These are phyloP conservation scores for Hippopotamus amphibius DNA, from an alignment of 2,113 vertebrate species.

Conservation along the genomic window DNA sequence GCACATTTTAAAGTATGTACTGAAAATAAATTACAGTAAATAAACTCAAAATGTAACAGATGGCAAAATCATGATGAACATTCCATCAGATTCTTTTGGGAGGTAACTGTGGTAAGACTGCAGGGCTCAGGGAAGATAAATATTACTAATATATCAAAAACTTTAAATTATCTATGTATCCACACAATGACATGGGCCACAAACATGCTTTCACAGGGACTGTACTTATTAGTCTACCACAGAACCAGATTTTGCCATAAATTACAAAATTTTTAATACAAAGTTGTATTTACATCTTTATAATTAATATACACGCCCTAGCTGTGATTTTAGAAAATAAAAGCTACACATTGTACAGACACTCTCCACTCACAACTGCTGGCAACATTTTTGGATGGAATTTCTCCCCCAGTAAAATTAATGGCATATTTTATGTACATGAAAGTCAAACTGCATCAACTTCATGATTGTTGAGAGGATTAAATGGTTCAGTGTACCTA, in stretches of 20 bases:
- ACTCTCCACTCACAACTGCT: conserved; percentile 88
- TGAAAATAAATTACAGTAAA: conserved; percentile 98
- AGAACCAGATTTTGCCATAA: conserved; percentile 90
- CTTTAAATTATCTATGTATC: conserved; percentile 87
- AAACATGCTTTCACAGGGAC: conserved; percentile 91
- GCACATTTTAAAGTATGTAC: conserved; percentile 92
- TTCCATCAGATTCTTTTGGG: conserved; percentile 88
- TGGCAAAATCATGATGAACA: conserved; percentile 91
- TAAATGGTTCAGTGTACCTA: not conserved
- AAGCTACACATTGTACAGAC: conserved; percentile 90
- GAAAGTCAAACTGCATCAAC: conserved; percentile 83
- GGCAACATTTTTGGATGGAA: conserved; percentile 90
- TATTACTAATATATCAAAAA: conserved; percentile 93
- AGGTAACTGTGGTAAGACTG: conserved; percentile 82
- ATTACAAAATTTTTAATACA: conserved; percentile 94
- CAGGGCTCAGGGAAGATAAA: conserved; percentile 90
- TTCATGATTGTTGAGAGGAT: not conserved
- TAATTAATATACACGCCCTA: conserved; percentile 93
- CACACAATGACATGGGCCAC: conserved; percentile 92
- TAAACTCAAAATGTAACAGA: conserved; percentile 94
- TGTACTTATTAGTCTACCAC: conserved; percentile 87
- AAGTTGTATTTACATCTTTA: conserved; percentile 95
- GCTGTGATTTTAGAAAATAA: conserved; percentile 91
- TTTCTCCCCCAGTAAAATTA: conserved; percentile 86
- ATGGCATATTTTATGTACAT: conserved; percentile 87